Conservation (phyloP, 2,113 vertebrate genomes). For the Chaetodon trifascialis region DNA sequence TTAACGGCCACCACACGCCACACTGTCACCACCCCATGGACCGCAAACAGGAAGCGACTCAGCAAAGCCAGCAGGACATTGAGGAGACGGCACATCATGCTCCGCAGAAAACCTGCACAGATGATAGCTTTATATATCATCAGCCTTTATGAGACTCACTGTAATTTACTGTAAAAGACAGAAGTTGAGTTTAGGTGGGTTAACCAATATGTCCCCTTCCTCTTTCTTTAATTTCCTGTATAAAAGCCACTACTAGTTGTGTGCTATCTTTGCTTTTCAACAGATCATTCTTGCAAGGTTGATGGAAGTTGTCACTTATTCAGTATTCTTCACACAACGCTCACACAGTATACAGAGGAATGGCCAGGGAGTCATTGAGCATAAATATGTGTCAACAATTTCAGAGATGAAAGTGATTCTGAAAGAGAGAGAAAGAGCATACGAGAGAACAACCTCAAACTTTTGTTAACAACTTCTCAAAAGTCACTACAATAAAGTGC, state of each 20-base stretch:
- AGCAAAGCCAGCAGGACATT: constrained; percentile 78
- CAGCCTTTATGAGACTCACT: not conserved
- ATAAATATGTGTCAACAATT: not conserved
- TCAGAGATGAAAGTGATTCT: not conserved
- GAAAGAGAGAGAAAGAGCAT: not conserved
- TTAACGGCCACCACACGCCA: constrained; percentile 82
- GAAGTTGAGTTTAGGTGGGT: not conserved
- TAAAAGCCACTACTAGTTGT: not conserved
- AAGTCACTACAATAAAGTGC: constrained; percentile 17
- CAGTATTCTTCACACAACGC: not conserved
- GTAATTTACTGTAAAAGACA: not conserved
- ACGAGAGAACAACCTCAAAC: not conserved
- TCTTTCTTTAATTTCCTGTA: not conserved
- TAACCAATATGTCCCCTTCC: not conserved
- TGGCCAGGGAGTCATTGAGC: not conserved
- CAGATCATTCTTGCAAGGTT: not conserved
- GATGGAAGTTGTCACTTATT: not conserved
- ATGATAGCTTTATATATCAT: not conserved
- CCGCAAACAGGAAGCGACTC: constrained; percentile 82
- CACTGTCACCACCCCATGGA: constrained; percentile 81
- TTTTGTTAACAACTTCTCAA: constrained; percentile 4
- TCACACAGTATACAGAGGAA: not conserved
- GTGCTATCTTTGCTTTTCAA: constrained; percentile 8
- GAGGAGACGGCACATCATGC: constrained; percentile 70
- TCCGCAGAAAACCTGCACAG: constrained; percentile 15